A percentile compares a stretch with the other conserved stretches of the same genome.
Evolutionary conservation across 1,140 invertebrate species (phyloP).

Genomic region (Tribolium madens): DNA sequence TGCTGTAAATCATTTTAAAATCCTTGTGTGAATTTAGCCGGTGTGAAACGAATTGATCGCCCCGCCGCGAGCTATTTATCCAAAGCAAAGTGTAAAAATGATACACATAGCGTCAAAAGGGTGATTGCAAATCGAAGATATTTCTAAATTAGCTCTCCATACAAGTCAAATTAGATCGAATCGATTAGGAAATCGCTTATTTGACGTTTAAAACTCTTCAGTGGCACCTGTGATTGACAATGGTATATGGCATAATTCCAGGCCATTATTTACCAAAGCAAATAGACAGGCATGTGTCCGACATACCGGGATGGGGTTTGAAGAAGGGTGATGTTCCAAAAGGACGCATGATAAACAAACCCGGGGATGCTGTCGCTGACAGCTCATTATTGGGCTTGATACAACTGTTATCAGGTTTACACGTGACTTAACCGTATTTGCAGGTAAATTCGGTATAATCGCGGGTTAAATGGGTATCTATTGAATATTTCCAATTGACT

Average conservation of each 20-base stretch:
- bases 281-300: constrained; percentile 52
- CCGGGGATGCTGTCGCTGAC: constrained; percentile 47
- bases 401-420: constrained; percentile 50
- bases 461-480: constrained; percentile 21
- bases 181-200: constrained; percentile 15
- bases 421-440: constrained; percentile 45
- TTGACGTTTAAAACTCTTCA: constrained; percentile 45
- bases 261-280: constrained; percentile 48
- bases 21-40: constrained; percentile 14
- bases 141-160: background rate
- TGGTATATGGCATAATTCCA: constrained; percentile 51
- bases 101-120: background rate
- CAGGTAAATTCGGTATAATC: constrained; percentile 24
- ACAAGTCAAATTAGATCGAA: background rate
- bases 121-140: constrained; percentile 21
- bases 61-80: background rate
- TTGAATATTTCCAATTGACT: constrained; percentile 1
- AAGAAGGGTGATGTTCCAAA: constrained; percentile 45
- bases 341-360: constrained; percentile 50
- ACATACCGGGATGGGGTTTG: constrained; percentile 41
- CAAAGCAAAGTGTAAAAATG: background rate
- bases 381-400: constrained; percentile 53
- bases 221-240: constrained; percentile 50
- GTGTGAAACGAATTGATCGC: constrained; percentile 12
- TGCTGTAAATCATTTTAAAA: constrained; percentile 15